Base-by-base conservation (phyloP, 2,797 vertebrate species). In the Aulostomus chinensis region DNA sequence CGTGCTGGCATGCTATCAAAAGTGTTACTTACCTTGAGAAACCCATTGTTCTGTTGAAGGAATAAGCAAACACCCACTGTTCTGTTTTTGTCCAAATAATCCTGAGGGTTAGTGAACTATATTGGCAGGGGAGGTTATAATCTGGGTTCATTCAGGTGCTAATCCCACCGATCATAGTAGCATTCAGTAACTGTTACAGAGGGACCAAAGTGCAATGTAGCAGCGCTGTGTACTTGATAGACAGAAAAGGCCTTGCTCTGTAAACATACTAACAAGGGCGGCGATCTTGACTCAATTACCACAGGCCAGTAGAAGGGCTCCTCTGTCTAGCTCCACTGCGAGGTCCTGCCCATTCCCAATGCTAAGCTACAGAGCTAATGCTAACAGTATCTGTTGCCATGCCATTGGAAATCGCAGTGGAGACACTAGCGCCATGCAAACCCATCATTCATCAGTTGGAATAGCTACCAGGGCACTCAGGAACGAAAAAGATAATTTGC, bases 271-370 rank as follows among this genome's bases (percentile, higher is more conserved):
- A 25, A 38, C 20, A 48, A 22, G 2, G 22, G 34, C 55, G 22
- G 34, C 55, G 33, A 26, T 49, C 18, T 33, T 37, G 15, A 25
- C 53, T 65, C 14, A 20, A 60, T 69, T 68, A 58, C 34, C 9
- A 40, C 38, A 47, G 70, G 63, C 57, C 64, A 78, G 29, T 60
- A 24, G 58, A 7, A 86, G 70, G 80, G 63, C 84, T 87, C 78
- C 49, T 90, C 85, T 87, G 86, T 86, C 87, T 83, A 81, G 58
- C 84, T 87, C 88, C 88, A 88, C 88, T 89, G 88, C 66, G 86
- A 90, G 80, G 59, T 83, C 87, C 85, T 76, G 76, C 76, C 64
- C 87, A 89, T 90, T 86, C 85, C 58, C 72, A 69, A 15, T 66
- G 75, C 80, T 81, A 76, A 82, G 76, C 80, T 81, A 84, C 39